phyloP scores from a whole-genome alignment of 2,888 invertebrate genomes.

The Melanophora roralis region DNA sequence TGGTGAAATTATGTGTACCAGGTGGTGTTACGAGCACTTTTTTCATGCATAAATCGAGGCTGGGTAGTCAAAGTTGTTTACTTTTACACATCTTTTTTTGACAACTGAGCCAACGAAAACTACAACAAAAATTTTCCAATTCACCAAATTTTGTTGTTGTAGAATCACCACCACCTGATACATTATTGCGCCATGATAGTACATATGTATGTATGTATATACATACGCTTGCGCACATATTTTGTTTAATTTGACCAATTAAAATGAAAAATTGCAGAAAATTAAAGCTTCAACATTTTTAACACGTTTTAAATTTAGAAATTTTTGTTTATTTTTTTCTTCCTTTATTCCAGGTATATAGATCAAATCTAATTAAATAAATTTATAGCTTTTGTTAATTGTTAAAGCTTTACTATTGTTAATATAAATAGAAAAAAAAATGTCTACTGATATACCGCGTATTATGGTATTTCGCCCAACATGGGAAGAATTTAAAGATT shows the following conservation, averaged over 20 bases:
- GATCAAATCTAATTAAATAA: constrained; percentile 13
- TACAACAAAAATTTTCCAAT: too few relatives aligned
- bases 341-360: constrained; percentile 53
- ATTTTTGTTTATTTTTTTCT: constrained; percentile 27
- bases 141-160: too few relatives aligned
- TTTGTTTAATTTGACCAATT: not conserved
- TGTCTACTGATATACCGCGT: constrained; percentile 70
- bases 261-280: constrained; percentile 53
- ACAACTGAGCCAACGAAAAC: too few relatives aligned
- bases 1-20: too few relatives aligned
- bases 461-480: constrained; percentile 90
- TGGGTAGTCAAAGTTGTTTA: too few relatives aligned
- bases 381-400: not conserved
- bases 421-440: constrained; percentile 30
- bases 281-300: not conserved
- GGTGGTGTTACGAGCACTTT: too few relatives aligned
- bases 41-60: too few relatives aligned
- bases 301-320: constrained; percentile 17
- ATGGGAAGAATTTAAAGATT: constrained; percentile 97
- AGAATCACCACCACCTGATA: too few relatives aligned
- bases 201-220: too few relatives aligned
- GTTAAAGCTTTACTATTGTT: not conserved
- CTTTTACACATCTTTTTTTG: too few relatives aligned
- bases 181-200: too few relatives aligned
- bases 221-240: not conserved